A percentile compares a stretch with the other conserved stretches of the same genome.
These are phyloP conservation scores for Hydrolagus affinis DNA, from an alignment of 2,113 vertebrate genomes.

Conservation along the genomic window DNA sequence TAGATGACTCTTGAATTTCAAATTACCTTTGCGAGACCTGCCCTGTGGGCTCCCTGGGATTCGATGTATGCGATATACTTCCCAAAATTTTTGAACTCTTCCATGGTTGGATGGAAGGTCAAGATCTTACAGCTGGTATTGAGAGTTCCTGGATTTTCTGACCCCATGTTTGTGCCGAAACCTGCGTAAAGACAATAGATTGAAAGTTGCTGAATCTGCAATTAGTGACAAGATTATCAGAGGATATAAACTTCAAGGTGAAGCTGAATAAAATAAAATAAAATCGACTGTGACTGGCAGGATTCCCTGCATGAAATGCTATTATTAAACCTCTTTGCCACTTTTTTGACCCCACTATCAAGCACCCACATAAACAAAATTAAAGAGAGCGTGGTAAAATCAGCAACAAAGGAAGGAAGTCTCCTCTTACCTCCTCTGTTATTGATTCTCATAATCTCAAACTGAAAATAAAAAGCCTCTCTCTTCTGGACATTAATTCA, in stretches of 20 bases:
- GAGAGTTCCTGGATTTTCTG: constrained; percentile 57
- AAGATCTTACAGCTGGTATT: constrained; percentile 92
- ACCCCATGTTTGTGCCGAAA: constrained; percentile 50
- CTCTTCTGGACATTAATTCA: too few species aligned
- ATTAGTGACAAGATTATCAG: not conserved
- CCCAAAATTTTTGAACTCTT: constrained; percentile 87
- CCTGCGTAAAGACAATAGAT: constrained; percentile 24
- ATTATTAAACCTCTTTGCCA: too few species aligned
- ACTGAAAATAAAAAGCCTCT: too few species aligned
- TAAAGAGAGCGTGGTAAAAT: too few species aligned
- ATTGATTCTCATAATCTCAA: too few species aligned
- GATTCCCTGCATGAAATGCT: too few species aligned
- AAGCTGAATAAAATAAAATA: too few species aligned
- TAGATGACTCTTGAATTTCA: not conserved
- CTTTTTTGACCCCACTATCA: too few species aligned
- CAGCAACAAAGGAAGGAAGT: too few species aligned
- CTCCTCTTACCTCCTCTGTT: too few species aligned
- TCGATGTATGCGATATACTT: constrained; percentile 88
- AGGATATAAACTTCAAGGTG: not conserved
- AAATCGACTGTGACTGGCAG: too few species aligned
- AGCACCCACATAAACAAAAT: too few species aligned
- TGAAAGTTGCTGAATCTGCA: not conserved
- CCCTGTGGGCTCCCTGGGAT: constrained; percentile 83
- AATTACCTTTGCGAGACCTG: constrained; percentile 83
- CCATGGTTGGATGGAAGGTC: constrained; percentile 86